These are phyloP conservation scores for Synanthedon vespiformis DNA, from an alignment of 2,888 invertebrate species.

Conservation along the genomic window DNA sequence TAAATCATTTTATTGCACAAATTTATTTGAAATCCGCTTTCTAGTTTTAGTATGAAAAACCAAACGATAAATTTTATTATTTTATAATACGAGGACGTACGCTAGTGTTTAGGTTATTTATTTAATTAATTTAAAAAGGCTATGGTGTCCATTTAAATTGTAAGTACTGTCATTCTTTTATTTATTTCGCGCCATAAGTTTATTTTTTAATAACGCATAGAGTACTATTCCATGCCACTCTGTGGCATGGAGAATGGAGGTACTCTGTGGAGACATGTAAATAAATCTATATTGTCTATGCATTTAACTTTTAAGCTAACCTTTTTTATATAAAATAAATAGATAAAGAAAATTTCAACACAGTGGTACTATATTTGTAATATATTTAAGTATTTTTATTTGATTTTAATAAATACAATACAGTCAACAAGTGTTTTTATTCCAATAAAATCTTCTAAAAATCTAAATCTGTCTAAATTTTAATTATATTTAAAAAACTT, in stretches of 20 bases:
- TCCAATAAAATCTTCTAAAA: too few species aligned
- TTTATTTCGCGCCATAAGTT: slow-evolving; percentile 2
- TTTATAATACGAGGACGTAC: slow-evolving; percentile 18
- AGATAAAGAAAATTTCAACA: too few species aligned
- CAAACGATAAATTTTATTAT: slow-evolving; percentile 40
- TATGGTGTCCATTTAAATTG: slow-evolving; percentile 24
- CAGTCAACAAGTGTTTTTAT: too few species aligned
- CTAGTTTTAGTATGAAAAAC: slow-evolving; percentile 48
- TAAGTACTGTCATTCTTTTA: slow-evolving; percentile 3
- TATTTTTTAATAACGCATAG: background rate
- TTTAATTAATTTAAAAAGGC: slow-evolving; percentile 17
- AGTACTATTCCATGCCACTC: background rate
- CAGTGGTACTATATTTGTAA: too few species aligned
- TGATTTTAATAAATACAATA: too few species aligned
- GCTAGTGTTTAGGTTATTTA: slow-evolving; percentile 24
- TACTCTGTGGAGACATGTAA: slow-evolving; percentile 11
- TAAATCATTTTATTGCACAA: too few species aligned
- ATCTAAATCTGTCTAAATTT: too few species aligned
- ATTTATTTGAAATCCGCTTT: slow-evolving; percentile 17
- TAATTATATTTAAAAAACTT: too few species aligned
- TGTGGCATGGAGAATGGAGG: too few species aligned
- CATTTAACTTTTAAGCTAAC: too few species aligned
- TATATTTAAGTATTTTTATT: too few species aligned
- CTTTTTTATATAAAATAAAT: too few species aligned
- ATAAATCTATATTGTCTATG: slow-evolving; percentile 8